phyloP scores from a whole-genome alignment of 2,888 invertebrate species.

The Hermaeophaga mercurialis region DNA sequence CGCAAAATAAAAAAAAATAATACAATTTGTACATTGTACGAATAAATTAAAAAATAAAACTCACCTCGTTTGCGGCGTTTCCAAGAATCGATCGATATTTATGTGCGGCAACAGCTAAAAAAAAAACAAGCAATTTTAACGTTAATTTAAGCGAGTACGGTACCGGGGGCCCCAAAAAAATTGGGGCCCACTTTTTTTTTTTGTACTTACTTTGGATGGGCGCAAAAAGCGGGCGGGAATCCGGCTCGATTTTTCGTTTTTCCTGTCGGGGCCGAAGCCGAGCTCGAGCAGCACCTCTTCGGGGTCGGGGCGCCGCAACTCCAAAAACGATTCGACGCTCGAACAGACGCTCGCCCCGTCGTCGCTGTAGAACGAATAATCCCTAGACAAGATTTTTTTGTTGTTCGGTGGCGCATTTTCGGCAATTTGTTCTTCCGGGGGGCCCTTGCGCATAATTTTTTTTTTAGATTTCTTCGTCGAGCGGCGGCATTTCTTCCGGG shows the following conservation, averaged over 20 bases:
- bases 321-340: conserved; percentile 80
- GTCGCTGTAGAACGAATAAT: conserved; percentile 56
- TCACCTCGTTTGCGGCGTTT: conserved; percentile 46
- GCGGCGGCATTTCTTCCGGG: too few relatives aligned
- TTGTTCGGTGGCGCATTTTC: too few relatives aligned
- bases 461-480: too few relatives aligned
- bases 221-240: conserved; percentile 84
- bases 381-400: conserved; percentile 48
- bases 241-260: conserved; percentile 72
- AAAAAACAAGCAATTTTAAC: conserved; percentile 23
- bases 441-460: too few relatives aligned
- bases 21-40: too few relatives aligned
- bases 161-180: too few relatives aligned
- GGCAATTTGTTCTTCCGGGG: too few relatives aligned
- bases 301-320: conserved; percentile 84
- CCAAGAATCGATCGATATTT: conserved; percentile 54
- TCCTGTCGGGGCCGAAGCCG: conserved; percentile 77
- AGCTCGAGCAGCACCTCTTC: conserved; percentile 83
- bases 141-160: neutral
- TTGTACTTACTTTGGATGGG: conserved; percentile 69
- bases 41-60: too few relatives aligned
- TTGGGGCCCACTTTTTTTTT: too few relatives aligned
- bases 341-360: conserved; percentile 70
- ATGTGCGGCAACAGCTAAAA: conserved; percentile 52
- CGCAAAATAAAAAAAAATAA: too few relatives aligned